A percentile compares a stretch with the other conserved stretches of the same genome.
phyloP scores from a whole-genome alignment of 2,113 vertebrate species.

The Anolis carolinensis region DNA sequence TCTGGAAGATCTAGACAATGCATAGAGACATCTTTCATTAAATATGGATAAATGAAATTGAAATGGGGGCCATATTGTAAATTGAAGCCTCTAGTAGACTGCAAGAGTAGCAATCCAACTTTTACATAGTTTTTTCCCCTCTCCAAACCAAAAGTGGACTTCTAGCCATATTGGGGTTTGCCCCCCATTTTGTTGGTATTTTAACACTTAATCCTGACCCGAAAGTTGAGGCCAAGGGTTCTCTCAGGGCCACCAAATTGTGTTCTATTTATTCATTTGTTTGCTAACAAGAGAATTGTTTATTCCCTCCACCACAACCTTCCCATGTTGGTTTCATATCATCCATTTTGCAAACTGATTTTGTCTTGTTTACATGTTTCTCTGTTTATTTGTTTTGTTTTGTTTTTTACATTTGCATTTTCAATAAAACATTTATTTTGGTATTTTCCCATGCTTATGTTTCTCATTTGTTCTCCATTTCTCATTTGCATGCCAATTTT shows the following conservation, averaged over 20 bases:
- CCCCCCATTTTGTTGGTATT: too few species aligned
- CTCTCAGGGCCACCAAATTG: fast-evolving
- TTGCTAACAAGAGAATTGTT: slow-evolving; percentile 5
- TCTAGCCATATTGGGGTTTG: too few species aligned
- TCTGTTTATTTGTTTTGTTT: slow-evolving; percentile 36
- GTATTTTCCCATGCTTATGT: slow-evolving; percentile 42
- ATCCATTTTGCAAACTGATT: slow-evolving; percentile 56
- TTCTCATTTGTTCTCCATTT: slow-evolving; percentile 62
- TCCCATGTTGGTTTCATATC: slow-evolving; percentile 49
- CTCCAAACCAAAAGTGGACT: too few species aligned
- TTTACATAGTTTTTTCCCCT: too few species aligned
- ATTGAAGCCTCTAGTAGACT: too few species aligned
- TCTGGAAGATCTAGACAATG: too few species aligned
- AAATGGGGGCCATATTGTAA: too few species aligned
- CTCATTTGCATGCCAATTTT: not conserved
- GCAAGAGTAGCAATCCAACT: too few species aligned
- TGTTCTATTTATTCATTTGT: slow-evolving; percentile 12
- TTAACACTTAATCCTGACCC: too few species aligned
- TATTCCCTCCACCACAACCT: slow-evolving; percentile 24
- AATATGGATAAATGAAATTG: too few species aligned
- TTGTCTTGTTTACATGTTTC: slow-evolving; percentile 58
- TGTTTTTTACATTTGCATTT: slow-evolving; percentile 61
- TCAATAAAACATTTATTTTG: slow-evolving; percentile 80
- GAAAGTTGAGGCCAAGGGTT: not conserved
- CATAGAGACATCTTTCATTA: too few species aligned